Percentiles rank a stretch among this genome's conserved stretches.
These are phyloP conservation scores for Meloidogyne exigua DNA, from an alignment of 1,140 invertebrate genomes.

Conservation along the genomic window DNA sequence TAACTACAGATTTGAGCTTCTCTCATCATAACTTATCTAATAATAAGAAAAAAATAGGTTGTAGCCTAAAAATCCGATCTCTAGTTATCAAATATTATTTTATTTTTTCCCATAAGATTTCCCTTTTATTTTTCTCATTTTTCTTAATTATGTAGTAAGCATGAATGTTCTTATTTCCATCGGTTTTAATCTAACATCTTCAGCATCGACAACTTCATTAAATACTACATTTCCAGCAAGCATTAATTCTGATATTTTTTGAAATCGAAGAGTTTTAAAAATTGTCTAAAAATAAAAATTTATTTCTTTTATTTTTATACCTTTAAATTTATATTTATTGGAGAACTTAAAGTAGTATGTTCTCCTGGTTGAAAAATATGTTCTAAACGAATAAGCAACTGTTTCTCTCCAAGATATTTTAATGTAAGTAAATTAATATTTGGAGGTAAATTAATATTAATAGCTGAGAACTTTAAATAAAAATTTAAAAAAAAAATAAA, in stretches of 20 bases:
- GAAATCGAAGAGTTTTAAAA: conserved; percentile 13
- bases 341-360: conserved; percentile 69
- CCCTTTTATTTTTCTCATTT: not conserved
- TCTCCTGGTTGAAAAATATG: conserved; percentile 79
- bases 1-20: too few species aligned
- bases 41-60: too few species aligned
- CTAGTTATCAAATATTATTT: too few species aligned
- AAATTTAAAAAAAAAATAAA: not conserved
- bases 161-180: conserved; percentile 34
- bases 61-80: too few species aligned
- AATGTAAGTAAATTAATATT: conserved; percentile 84
- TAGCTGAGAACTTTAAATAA: conserved; percentile 50
- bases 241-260: conserved; percentile 3
- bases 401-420: conserved; percentile 76
- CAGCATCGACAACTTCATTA: not conserved
- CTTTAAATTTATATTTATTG: conserved; percentile 66
- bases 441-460: conserved; percentile 69
- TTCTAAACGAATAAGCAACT: conserved; percentile 78
- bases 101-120: not conserved
- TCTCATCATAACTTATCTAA: too few species aligned
- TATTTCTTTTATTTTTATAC: conserved; percentile 15
- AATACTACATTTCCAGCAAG: conserved; percentile 13
- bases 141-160: not conserved
- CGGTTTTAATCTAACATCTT: conserved; percentile 16
- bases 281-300: conserved; percentile 21